A percentile compares a stretch with the other conserved stretches of the same genome.
These are phyloP conservation scores for Limnothrissa miodon DNA, from an alignment of 2,113 vertebrate genomes.

Conservation along the genomic window DNA sequence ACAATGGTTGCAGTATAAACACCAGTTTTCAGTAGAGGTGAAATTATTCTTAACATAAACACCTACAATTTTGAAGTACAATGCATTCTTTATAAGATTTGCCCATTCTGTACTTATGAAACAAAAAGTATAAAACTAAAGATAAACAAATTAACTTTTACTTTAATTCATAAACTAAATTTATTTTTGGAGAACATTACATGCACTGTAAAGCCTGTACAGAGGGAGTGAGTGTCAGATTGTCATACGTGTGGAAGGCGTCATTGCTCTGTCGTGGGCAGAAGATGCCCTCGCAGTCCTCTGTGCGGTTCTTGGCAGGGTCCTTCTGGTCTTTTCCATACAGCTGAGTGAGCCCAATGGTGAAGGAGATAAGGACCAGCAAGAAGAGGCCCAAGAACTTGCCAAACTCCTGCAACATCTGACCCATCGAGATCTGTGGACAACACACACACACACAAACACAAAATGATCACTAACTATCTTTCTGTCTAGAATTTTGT, in stretches of 20 bases:
- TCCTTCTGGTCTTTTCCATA: conserved; percentile 83
- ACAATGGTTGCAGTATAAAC: not conserved
- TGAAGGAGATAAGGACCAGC: conserved; percentile 96
- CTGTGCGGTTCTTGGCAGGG: conserved; percentile 41
- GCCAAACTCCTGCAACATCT: conserved; percentile 98
- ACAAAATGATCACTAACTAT: not conserved
- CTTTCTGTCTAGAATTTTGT: not conserved
- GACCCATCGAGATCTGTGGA: conserved; percentile 95
- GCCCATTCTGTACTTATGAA: too few species aligned
- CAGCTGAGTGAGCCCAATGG: conserved; percentile 93
- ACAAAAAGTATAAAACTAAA: not conserved
- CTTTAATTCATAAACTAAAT: too few species aligned
- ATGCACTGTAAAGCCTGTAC: not conserved
- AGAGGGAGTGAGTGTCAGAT: not conserved
- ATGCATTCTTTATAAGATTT: not conserved
- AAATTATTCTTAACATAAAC: not conserved
- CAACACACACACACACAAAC: conserved; percentile 19
- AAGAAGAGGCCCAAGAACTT: conserved; percentile 98
- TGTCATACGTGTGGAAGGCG: conserved; percentile 89
- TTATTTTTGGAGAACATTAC: not conserved
- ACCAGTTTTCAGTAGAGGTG: not conserved
- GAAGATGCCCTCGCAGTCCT: conserved; percentile 87
- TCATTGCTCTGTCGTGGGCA: conserved; percentile 93
- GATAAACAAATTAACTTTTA: not conserved
- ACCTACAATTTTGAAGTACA: not conserved